Evolutionary conservation across 2,888 invertebrate species (phyloP).

Genomic region (Eumacrocentrus americanus): DNA sequence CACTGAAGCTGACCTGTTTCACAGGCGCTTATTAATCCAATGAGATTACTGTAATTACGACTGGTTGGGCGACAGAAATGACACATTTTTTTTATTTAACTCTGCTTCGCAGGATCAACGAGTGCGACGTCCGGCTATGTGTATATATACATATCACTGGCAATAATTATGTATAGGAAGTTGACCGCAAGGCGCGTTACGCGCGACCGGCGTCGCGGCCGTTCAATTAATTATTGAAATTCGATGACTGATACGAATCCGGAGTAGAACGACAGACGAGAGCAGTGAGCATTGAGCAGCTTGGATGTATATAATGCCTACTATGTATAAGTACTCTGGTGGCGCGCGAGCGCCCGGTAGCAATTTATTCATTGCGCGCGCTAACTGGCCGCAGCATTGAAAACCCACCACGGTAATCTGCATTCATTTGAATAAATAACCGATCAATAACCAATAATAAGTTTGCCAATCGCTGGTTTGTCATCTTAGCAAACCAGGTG

Average conservation of each 20-base stretch:
- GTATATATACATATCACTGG: slow-evolving; percentile 28
- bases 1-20: too few species aligned
- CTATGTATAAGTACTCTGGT: slow-evolving; percentile 29
- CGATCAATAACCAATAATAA: slow-evolving; percentile 62
- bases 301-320: slow-evolving; percentile 1
- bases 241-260: slow-evolving; percentile 33
- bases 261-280: slow-evolving; percentile 21
- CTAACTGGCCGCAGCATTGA: slow-evolving; percentile 59
- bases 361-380: slow-evolving; percentile 61
- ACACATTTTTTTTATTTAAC: slow-evolving; percentile 8
- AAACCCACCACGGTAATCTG: slow-evolving; percentile 60
- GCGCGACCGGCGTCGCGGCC: slow-evolving; percentile 20
- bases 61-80: not conserved
- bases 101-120: not conserved
- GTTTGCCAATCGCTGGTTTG: slow-evolving; percentile 58
- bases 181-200: slow-evolving; percentile 23
- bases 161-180: slow-evolving; percentile 37
- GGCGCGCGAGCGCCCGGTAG: slow-evolving; percentile 54
- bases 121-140: not conserved
- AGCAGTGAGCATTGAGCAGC: slow-evolving; percentile 15
- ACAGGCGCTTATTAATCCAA: slow-evolving; percentile 15
- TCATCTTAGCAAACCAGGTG: slow-evolving; percentile 54
- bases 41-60: slow-evolving; percentile 25
- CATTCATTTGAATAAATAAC: slow-evolving; percentile 62
- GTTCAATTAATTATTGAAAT: slow-evolving; percentile 40